Evolutionary conservation across 2,797 vertebrate species (phyloP).

Genomic region (Coilia nasus): DNA sequence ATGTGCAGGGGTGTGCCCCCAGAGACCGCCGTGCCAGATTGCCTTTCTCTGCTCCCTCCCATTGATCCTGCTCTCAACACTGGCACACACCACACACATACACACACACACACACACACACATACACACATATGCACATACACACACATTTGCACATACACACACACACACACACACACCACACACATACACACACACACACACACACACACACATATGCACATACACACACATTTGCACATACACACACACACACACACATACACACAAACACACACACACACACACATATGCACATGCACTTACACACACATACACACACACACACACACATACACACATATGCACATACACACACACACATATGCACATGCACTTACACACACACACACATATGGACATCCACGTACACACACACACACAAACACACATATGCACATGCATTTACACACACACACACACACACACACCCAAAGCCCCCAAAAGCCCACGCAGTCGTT

Average conservation of each 20-base stretch:
- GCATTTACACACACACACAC: not conserved
- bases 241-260: not conserved
- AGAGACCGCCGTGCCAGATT: slow-evolving; percentile 63
- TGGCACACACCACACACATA: slow-evolving; percentile 38
- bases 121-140: not conserved
- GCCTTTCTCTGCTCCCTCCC: slow-evolving; percentile 52
- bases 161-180: not conserved
- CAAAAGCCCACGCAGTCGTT: slow-evolving; percentile 39
- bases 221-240: slow-evolving; percentile 22
- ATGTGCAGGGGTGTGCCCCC: slow-evolving; percentile 29
- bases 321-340: slow-evolving; percentile 15
- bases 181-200: not conserved
- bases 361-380: not conserved
- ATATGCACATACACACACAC: not conserved
- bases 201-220: slow-evolving; percentile 23
- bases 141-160: not conserved
- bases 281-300: slow-evolving; percentile 13
- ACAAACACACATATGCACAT: not conserved
- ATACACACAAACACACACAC: slow-evolving; percentile 32
- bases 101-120: not conserved
- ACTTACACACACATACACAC: not conserved
- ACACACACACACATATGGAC: not conserved
- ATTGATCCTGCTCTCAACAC: slow-evolving; percentile 58
- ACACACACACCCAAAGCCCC: slow-evolving; percentile 36
- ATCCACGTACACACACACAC: slow-evolving; percentile 22